These are phyloP conservation scores for Meloe dianella DNA, from an alignment of 2,888 invertebrate species.

Conservation along the genomic window DNA sequence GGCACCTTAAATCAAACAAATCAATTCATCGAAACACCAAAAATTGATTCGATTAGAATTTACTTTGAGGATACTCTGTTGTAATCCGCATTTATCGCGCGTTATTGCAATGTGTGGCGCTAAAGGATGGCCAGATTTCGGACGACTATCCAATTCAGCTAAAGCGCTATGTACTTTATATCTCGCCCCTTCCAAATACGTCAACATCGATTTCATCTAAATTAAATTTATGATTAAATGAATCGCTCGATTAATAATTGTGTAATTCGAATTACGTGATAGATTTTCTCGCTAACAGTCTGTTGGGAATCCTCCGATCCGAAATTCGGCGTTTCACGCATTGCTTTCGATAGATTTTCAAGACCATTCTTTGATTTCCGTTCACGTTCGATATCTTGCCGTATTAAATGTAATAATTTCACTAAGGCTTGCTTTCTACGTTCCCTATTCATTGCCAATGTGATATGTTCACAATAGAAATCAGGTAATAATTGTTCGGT, in stretches of 20 bases:
- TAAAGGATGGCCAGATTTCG: slow-evolving; percentile 79
- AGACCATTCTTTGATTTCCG: slow-evolving; percentile 87
- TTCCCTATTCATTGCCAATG: slow-evolving; percentile 90
- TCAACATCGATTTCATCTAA: slow-evolving; percentile 91
- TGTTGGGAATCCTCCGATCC: slow-evolving; percentile 89
- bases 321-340: slow-evolving; percentile 84
- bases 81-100: slow-evolving; percentile 87
- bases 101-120: slow-evolving; percentile 86
- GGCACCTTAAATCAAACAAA: slow-evolving; percentile 73
- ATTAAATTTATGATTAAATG: slow-evolving; percentile 39
- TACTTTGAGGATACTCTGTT: slow-evolving; percentile 84
- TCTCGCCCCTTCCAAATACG: slow-evolving; percentile 88
- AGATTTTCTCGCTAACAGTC: slow-evolving; percentile 89
- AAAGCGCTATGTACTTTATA: slow-evolving; percentile 86
- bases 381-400: slow-evolving; percentile 89
- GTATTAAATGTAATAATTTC: slow-evolving; percentile 82
- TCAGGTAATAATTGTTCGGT: slow-evolving; percentile 89
- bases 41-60: slow-evolving; percentile 6
- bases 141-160: slow-evolving; percentile 80
- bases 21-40: slow-evolving; percentile 13
- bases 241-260: neutral
- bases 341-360: slow-evolving; percentile 87
- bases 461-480: slow-evolving; percentile 94
- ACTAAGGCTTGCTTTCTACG: slow-evolving; percentile 85
- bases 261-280: slow-evolving; percentile 71